Base-by-base conservation (phyloP, 2,113 vertebrate genomes). In the Leptosomus discolor region DNA sequence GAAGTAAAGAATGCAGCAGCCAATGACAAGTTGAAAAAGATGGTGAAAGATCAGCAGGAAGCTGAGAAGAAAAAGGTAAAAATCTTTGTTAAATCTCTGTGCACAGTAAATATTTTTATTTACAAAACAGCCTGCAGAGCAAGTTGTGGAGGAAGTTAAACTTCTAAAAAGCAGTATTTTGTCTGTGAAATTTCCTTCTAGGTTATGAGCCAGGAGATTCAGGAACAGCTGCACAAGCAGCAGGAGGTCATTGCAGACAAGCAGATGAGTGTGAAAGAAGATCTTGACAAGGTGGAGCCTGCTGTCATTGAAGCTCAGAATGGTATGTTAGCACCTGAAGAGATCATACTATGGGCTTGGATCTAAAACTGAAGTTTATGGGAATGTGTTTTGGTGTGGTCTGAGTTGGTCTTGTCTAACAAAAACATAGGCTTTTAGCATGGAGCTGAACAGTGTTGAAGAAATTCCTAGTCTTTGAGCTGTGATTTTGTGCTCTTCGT, bases 191-290 rank as follows among this genome's bases (percentile, higher is more conserved):
- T 23, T 71, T 80, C 27, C 15, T 51, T 48, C 18, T 73, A 99
- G 99, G 99, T 99, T 85, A 99, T 99, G 99, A 99, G 99, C 98
- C 99, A 99, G 75, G 99, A 99, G 91, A 99, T 99, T 79, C 99
- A 99, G 97, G 99, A 99, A 51, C 98, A 99, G 87, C 98, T 99
- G 83, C 99, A 99, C 93, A 99, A 99, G 94, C 99, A 99, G 97
- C 99, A 99, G 96, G 99, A 99, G 67, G 98, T 98, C 46, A 99
- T 99, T 91, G 99, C 99, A 53, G 99, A 99, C 98, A 99, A 99
- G 86, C 99, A 99, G 93, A 99, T 99, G 98, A 99, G 98, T 3
- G 99, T 99, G 85, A 99, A 99, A 69, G 97, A 99, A 80, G 99
- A 99, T 92, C 96, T 99, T 88, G 99, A 99, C 95, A 99, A 99